Evolutionary conservation across 1,140 invertebrate species (phyloP).

Genomic region (Drosophila suzukii): DNA sequence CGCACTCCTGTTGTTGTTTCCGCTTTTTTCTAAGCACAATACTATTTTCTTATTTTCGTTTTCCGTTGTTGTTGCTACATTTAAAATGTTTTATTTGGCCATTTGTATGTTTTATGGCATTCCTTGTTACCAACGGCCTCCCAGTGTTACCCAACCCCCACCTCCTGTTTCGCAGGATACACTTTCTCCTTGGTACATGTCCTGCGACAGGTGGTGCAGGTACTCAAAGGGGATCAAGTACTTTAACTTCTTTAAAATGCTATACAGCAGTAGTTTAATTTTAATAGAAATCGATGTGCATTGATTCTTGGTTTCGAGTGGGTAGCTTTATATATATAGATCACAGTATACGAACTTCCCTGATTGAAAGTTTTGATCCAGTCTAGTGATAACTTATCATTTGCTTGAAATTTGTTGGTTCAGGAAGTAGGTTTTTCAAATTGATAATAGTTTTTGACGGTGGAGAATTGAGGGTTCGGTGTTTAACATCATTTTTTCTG

Average conservation of each 20-base stretch:
- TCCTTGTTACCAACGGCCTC: conserved; percentile 62
- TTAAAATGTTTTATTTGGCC: conserved; percentile 83
- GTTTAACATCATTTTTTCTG: not conserved
- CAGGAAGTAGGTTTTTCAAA: too few relatives aligned
- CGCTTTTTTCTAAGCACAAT: conserved; percentile 67
- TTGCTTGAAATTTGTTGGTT: too few relatives aligned
- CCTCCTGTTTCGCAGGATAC: conserved; percentile 1
- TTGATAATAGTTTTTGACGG: too few relatives aligned
- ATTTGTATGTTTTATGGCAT: conserved; percentile 82
- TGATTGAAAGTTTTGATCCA: too few relatives aligned
- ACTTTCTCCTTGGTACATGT: not conserved
- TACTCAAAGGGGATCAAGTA: too few relatives aligned
- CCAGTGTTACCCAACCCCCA: conserved; percentile 10
- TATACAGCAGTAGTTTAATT: too few relatives aligned
- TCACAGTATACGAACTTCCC: too few relatives aligned
- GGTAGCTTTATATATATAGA: too few relatives aligned
- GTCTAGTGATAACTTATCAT: too few relatives aligned
- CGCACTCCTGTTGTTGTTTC: conserved; percentile 12
- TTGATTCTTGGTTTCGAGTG: too few relatives aligned
- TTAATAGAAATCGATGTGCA: too few relatives aligned
- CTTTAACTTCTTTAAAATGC: too few relatives aligned
- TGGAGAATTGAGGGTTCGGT: conserved; percentile 4
- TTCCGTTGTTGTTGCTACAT: conserved; percentile 75
- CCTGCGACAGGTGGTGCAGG: not conserved
- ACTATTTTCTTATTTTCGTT: conserved; percentile 73